Percentiles rank a stretch among this genome's conserved stretches.
phyloP scores from a whole-genome alignment of 2,888 invertebrate genomes.

The Cotesia congregata region DNA sequence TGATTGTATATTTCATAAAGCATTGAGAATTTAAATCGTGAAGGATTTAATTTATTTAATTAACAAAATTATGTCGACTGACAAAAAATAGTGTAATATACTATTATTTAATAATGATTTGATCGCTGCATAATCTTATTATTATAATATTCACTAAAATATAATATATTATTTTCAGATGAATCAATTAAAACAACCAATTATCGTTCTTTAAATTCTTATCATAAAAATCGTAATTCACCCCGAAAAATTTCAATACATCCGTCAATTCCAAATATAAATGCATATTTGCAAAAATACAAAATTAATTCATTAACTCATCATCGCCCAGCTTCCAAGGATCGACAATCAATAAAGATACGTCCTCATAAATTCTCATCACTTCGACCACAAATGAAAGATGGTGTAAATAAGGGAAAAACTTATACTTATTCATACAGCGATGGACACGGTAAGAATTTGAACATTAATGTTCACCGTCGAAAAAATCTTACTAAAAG shows the following conservation, averaged over 20 bases:
- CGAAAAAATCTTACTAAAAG: slow-evolving; percentile 24
- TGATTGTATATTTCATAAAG: too few relatives aligned
- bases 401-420: slow-evolving; percentile 8
- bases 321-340: background rate
- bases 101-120: too few relatives aligned
- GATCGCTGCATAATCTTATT: too few relatives aligned
- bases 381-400: slow-evolving; percentile 32
- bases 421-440: slow-evolving; percentile 46
- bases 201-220: background rate
- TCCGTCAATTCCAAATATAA: background rate
- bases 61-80: too few relatives aligned
- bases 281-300: background rate
- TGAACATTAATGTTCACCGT: slow-evolving; percentile 46
- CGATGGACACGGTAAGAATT: slow-evolving; percentile 43
- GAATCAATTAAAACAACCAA: background rate
- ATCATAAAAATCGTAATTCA: background rate
- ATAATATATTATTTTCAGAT: background rate
- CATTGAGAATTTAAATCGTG: too few relatives aligned
- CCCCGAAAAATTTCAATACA: too few relatives aligned
- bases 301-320: slow-evolving; percentile 11
- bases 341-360: background rate
- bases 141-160: too few relatives aligned
- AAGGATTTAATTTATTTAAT: too few relatives aligned
- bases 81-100: too few relatives aligned
- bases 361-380: background rate